Conservation (phyloP, 2,888 invertebrate species). For the Macrosoma leucophasiata region DNA sequence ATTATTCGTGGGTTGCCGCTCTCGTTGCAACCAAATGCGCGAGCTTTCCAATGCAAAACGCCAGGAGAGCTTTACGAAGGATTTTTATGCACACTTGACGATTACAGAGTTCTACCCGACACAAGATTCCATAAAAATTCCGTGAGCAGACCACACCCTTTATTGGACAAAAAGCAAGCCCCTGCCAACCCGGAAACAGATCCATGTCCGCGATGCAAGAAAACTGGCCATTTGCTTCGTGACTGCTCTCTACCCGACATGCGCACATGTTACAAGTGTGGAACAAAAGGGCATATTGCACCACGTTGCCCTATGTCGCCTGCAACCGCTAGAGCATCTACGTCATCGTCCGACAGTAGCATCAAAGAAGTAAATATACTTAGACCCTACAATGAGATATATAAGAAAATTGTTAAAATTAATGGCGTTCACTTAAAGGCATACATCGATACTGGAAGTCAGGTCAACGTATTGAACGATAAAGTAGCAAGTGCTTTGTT, state of each 20-base stretch:
- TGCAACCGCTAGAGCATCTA: neutral
- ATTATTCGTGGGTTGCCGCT: constrained; percentile 11
- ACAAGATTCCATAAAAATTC: neutral
- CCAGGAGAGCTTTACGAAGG: constrained; percentile 27
- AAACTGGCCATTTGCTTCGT: constrained; percentile 19
- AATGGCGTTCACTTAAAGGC: constrained; percentile 14
- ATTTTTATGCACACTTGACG: constrained; percentile 26
- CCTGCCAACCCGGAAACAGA: constrained; percentile 8
- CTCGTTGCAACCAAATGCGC: constrained; percentile 22
- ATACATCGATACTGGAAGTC: constrained; percentile 20
- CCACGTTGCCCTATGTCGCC: constrained; percentile 12
- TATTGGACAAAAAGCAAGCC: neutral
- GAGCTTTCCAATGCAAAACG: constrained; percentile 25
- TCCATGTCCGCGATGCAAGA: constrained; percentile 23
- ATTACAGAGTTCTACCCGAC: constrained; percentile 17
- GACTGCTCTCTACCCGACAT: constrained; percentile 21
- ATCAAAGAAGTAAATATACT: constrained; percentile 21
- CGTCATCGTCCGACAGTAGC: neutral
- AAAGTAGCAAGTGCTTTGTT: neutral
- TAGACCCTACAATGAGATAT: constrained; percentile 20
- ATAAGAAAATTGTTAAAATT: constrained; percentile 14
- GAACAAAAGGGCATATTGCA: constrained; percentile 22
- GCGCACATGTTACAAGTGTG: constrained; percentile 23
- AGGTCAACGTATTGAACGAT: constrained; percentile 16
- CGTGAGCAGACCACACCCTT: neutral